Evolutionary conservation across 2,888 invertebrate species (phyloP).

Genomic region (Drosophila suboccidentalis): DNA sequence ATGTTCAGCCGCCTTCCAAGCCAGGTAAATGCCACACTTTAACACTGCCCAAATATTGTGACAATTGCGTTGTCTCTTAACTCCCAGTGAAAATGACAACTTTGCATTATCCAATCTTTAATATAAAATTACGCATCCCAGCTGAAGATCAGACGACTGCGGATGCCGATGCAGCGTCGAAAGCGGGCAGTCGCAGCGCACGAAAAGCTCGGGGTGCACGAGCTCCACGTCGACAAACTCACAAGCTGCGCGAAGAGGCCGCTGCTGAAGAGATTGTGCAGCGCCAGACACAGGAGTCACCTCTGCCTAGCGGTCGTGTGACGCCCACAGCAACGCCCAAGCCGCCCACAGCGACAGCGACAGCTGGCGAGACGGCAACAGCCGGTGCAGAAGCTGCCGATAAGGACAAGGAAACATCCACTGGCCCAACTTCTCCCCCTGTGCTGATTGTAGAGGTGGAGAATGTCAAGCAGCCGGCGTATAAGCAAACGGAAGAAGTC

Average conservation of each 20-base stretch:
- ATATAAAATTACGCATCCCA: conserved; percentile 92
- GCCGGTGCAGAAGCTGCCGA: conserved; percentile 1
- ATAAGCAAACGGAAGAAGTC: conserved; percentile 96
- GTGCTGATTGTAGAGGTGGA: conserved; percentile 97
- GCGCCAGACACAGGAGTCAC: conserved; percentile 48
- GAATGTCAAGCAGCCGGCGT: conserved; percentile 95
- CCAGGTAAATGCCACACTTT: conserved; percentile 60
- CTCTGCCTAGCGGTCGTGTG: conserved; percentile 40
- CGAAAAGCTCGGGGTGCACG: conserved; percentile 83
- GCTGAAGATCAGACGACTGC: conserved; percentile 88
- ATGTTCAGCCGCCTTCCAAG: conserved; percentile 87
- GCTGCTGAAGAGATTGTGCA: conserved; percentile 35
- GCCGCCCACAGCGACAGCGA: conserved; percentile 13
- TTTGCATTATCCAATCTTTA: conserved; percentile 93
- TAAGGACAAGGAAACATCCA: conserved; percentile 13
- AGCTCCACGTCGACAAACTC: conserved; percentile 84
- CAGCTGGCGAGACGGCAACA: neutral
- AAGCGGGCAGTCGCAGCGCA: conserved; percentile 81
- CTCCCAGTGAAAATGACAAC: conserved; percentile 88
- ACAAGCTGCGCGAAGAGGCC: conserved; percentile 38
- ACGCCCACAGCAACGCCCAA: conserved; percentile 28
- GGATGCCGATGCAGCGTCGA: conserved; percentile 61
- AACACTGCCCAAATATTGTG: conserved; percentile 49
- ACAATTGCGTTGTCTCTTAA: conserved; percentile 63
- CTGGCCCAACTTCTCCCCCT: conserved; percentile 57